These are phyloP conservation scores for Cephalotes varians DNA, from an alignment of 2,888 invertebrate genomes.

Conservation along the genomic window DNA sequence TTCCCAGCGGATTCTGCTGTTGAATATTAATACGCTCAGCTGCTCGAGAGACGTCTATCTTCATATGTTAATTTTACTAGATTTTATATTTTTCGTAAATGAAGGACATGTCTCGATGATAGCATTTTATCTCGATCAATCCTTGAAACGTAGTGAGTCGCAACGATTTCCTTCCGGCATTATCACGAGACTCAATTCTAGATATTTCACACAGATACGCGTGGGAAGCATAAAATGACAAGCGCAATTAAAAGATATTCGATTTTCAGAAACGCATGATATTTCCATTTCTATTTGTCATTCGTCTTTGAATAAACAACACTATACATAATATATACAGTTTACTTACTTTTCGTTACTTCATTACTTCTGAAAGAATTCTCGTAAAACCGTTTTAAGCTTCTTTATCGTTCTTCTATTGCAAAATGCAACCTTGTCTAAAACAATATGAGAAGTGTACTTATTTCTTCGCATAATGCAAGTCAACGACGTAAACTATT, in stretches of 20 bases:
- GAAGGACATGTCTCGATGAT: neutral
- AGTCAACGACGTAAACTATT: conserved; percentile 16
- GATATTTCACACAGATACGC: neutral
- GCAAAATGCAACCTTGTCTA: neutral
- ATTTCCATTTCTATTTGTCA: neutral
- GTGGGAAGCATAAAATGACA: neutral
- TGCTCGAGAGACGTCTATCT: neutral
- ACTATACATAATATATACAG: neutral
- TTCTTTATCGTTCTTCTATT: neutral
- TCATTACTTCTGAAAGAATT: neutral
- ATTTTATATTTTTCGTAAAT: neutral
- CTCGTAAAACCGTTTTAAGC: neutral
- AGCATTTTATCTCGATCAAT: conserved; percentile 22
- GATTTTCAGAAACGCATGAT: neutral
- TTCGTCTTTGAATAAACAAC: neutral
- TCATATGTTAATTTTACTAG: neutral
- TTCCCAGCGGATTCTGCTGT: conserved; percentile 53
- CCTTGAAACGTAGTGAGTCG: conserved; percentile 7
- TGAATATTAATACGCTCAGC: conserved; percentile 4
- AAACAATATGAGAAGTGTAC: conserved; percentile 1
- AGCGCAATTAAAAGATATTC: neutral
- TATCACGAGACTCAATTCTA: neutral
- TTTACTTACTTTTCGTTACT: too few relatives aligned
- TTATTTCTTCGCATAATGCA: conserved; percentile 17
- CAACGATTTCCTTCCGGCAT: neutral